These are phyloP conservation scores for Phallusia fumigata DNA, from an alignment of 23 tunicate genomes.

Conservation along the genomic window DNA sequence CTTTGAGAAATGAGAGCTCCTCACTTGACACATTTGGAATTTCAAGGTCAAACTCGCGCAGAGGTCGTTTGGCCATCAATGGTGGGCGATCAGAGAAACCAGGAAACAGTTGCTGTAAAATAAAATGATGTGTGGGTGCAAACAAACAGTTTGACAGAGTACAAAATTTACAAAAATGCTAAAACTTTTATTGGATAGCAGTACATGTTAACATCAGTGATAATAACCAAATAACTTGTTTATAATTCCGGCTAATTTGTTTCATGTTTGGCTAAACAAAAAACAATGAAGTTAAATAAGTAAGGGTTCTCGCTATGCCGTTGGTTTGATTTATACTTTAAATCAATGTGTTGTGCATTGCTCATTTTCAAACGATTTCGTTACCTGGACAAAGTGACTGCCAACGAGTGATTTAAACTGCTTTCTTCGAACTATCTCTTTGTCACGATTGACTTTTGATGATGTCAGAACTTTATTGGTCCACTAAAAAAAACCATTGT, in stretches of 20 bases:
- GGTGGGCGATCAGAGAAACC: slow-evolving; percentile 82
- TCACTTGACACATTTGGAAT: slow-evolving; percentile 52
- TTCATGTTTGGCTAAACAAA: too few relatives aligned
- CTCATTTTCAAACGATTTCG: too few relatives aligned
- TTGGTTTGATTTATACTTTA: too few relatives aligned
- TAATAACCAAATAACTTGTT: background rate
- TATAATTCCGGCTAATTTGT: too few relatives aligned
- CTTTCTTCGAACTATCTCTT: slow-evolving; percentile 53
- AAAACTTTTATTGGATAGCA: too few relatives aligned
- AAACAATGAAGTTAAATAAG: too few relatives aligned
- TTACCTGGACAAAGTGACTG: slow-evolving; percentile 66
- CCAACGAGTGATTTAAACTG: slow-evolving; percentile 41
- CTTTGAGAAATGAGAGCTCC: slow-evolving; percentile 27
- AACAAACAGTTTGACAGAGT: background rate
- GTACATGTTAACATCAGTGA: too few relatives aligned
- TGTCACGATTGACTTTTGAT: slow-evolving; percentile 53
- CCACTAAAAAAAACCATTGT: slow-evolving; percentile 42
- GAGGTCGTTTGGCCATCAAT: slow-evolving; percentile 46
- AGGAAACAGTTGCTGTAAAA: slow-evolving; percentile 63
- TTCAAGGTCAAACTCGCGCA: slow-evolving; percentile 52
- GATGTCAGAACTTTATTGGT: slow-evolving; percentile 54
- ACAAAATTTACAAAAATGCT: too few relatives aligned
- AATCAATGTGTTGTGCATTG: too few relatives aligned
- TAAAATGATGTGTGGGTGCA: background rate
- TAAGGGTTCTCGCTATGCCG: too few relatives aligned